A percentile compares a stretch with the other conserved stretches of the same genome.
These are phyloP conservation scores for Spea bombifrons DNA, from an alignment of 2,113 vertebrate genomes.

Conservation along the genomic window DNA sequence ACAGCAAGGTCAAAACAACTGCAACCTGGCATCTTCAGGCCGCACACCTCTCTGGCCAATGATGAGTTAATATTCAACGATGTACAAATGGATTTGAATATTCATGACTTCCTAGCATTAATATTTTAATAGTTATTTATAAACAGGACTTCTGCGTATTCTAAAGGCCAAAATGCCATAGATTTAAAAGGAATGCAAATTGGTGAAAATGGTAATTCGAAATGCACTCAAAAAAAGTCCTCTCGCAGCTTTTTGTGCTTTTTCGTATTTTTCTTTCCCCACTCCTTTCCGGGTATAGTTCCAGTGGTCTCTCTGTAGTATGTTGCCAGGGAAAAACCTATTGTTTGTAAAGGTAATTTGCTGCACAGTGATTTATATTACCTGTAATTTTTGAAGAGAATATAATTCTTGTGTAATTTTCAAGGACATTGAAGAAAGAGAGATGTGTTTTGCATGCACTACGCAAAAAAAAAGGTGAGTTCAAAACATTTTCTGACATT, in stretches of 20 bases:
- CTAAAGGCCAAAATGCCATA: not conserved
- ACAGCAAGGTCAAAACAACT: no score
- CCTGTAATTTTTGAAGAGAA: slow-evolving; percentile 41
- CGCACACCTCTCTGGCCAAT: no score
- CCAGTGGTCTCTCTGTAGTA: slow-evolving; percentile 26
- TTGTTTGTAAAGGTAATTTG: slow-evolving; percentile 36
- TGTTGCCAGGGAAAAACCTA: slow-evolving; percentile 28
- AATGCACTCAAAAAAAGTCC: slow-evolving; percentile 5
- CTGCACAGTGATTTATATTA: slow-evolving; percentile 29
- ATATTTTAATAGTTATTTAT: not conserved
- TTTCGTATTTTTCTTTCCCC: not conserved
- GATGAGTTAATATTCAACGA: not conserved
- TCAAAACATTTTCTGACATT: slow-evolving; percentile 41
- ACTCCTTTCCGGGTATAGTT: not conserved
- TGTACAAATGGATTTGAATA: not conserved
- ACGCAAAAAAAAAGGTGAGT: slow-evolving; percentile 25
- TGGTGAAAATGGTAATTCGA: not conserved
- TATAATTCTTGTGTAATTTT: slow-evolving; percentile 28
- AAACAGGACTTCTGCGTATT: not conserved
- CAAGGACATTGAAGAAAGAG: slow-evolving; percentile 38
- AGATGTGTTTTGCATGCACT: not conserved
- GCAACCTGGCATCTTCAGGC: no score
- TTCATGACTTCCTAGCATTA: not conserved
- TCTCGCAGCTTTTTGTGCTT: not conserved
- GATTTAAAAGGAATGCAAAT: slow-evolving; percentile 22